Evolutionary conservation across 2,888 invertebrate species (phyloP), one percentile per base, ranked within the genome.

Genomic region (Drosophila percnosoma): DNA sequence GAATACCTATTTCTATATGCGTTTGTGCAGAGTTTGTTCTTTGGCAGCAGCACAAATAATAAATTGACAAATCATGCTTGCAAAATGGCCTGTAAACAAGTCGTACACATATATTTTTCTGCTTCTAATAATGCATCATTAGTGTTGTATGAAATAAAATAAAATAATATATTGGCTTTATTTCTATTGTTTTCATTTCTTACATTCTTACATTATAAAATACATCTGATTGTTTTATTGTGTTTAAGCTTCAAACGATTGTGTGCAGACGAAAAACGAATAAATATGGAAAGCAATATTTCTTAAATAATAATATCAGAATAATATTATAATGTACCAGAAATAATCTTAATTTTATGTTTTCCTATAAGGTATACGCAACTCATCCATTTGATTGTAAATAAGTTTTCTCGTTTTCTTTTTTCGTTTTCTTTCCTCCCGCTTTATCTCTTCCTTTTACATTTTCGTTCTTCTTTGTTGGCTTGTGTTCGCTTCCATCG

Each of bases 401-500:
- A 66, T 68, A 42, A 29, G 49, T 34, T 21, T 15, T 33, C 24
- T 42, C 8, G 8, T 45, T 53, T 34, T 36, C 7, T 34, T 21
- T 34, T 38, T 68, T 33, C 21, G 2, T 55, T n/a, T 27, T n/a
- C 4, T 42, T 18, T 42, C 10, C n/a, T n/a, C 15, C 38, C 15
- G 11, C 4, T 24, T 13, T 63, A 15, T 27, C 21, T 24, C 11
- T 48, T 21, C n/a, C 11, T 53, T 4, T 34, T 15, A 42, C 31
- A 27, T 11, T 33, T 62, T 58, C n/a, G 48, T 48, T 54, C 61
- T 66, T 55, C 52, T 61, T 59, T 59, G 58, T 71, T 71, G 70
- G 49, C 49, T 52, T 53, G 42, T 75, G 68, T 61, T 62, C 74
- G 73, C 69, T 69, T 59, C 48, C 45, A 58, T 73, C 79, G 76